Evolutionary conservation across 1,140 invertebrate genomes (phyloP).

Genomic region (Lepidurus packardi): DNA sequence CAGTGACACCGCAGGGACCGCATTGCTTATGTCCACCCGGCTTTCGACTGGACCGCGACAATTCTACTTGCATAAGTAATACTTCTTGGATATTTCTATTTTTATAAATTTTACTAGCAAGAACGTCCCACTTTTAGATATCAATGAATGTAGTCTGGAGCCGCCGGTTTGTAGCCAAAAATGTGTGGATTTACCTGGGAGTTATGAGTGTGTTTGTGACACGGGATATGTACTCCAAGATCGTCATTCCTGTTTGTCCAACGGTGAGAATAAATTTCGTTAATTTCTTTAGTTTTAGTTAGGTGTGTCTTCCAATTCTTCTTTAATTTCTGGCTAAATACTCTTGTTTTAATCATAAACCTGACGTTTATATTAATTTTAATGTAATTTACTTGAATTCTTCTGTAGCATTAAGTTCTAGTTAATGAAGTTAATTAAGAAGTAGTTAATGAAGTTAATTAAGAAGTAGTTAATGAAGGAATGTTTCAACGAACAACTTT

Average conservation of each 20-base stretch:
- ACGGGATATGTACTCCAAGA: slow-evolving; percentile 47
- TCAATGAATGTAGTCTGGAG: slow-evolving; percentile 53
- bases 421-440: too few species aligned
- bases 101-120: background rate
- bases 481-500: too few species aligned
- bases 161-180: slow-evolving; percentile 51
- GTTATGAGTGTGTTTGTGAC: slow-evolving; percentile 54
- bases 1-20: slow-evolving; percentile 26
- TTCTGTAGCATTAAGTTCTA: too few species aligned
- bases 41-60: background rate
- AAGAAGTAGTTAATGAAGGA: too few species aligned
- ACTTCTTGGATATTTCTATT: background rate
- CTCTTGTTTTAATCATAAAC: too few species aligned
- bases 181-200: slow-evolving; percentile 55
- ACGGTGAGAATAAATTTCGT: slow-evolving; percentile 48
- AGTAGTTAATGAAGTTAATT: too few species aligned
- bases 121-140: slow-evolving; percentile 47
- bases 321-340: background rate
- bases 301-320: background rate
- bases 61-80: background rate
- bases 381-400: too few species aligned
- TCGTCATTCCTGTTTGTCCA: slow-evolving; percentile 48
- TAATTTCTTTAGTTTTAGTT: slow-evolving; percentile 35
- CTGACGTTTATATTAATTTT: too few species aligned
- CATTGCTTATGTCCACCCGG: slow-evolving; percentile 29